A percentile compares a stretch with the other conserved stretches of the same genome.
phyloP scores from a whole-genome alignment of 2,113 vertebrate species.

The Melanerpes formicivorus region DNA sequence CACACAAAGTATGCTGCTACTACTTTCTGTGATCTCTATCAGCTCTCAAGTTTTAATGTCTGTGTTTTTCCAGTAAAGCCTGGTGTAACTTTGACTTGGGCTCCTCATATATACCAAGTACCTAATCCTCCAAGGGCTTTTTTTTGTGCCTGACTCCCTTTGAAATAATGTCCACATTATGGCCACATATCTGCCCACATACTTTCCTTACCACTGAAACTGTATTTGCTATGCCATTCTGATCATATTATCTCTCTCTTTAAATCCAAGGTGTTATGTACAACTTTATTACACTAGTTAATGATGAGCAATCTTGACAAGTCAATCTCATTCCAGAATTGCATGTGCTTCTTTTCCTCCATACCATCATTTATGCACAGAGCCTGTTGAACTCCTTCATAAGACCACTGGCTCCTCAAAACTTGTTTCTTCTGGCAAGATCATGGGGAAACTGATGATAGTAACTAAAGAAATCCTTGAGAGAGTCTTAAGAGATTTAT shows the following conservation, averaged over 20 bases:
- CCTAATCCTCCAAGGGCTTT: constrained; percentile 23
- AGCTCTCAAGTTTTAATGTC: constrained; percentile 43
- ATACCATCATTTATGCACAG: neutral
- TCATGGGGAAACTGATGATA: neutral
- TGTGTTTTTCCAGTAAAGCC: constrained; percentile 48
- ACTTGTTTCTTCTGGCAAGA: neutral
- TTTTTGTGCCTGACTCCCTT: constrained; percentile 5
- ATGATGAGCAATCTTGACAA: neutral
- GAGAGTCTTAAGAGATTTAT: neutral
- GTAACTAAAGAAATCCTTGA: neutral
- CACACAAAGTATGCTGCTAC: neutral
- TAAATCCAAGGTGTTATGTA: neutral
- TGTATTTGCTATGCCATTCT: neutral
- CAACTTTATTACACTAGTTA: neutral
- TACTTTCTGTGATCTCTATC: constrained; percentile 39
- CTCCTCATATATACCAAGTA: neutral
- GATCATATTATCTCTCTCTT: neutral
- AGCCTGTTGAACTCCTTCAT: neutral
- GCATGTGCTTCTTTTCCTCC: neutral
- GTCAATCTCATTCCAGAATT: neutral
- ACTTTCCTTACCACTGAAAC: neutral
- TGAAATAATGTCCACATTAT: constrained; percentile 9
- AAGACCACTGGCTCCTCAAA: neutral
- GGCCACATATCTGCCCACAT: neutral
- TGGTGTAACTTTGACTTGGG: constrained; percentile 7